phyloP scores from a whole-genome alignment of 30 jellyfish, hydroid and myxozoan species.

The Pelagia noctiluca region DNA sequence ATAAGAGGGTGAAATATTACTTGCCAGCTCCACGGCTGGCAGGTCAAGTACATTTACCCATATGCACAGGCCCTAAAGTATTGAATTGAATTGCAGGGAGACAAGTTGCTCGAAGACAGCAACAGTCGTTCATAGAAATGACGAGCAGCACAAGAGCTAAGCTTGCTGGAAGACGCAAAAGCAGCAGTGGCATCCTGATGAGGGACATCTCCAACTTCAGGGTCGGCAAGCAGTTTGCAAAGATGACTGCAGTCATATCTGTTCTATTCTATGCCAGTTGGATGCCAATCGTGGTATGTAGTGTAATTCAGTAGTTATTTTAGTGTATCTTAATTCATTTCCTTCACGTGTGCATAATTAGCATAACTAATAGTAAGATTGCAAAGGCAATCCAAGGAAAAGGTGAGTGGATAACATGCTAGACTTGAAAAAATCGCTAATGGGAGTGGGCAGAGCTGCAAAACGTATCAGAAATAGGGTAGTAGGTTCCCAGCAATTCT shows the following conservation, averaged over 20 bases:
- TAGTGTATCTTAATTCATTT: too few species aligned
- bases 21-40: not conserved
- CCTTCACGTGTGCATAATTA: too few species aligned
- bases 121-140: conserved; percentile 1
- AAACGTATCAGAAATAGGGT: too few species aligned
- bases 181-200: conserved; percentile 68
- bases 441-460: too few species aligned
- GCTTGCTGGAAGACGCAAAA: conserved; percentile 48
- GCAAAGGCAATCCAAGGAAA: too few species aligned
- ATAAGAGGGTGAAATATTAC: too few species aligned
- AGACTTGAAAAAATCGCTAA: too few species aligned
- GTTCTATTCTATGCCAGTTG: conserved; percentile 63
- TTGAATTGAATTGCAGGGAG: not conserved
- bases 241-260: conserved; percentile 56
- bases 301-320: too few species aligned
- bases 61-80: not conserved
- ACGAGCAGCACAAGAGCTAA: not conserved
- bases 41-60: not conserved
- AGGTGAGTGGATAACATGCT: too few species aligned
- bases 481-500: too few species aligned
- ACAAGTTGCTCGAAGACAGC: conserved; percentile 16
- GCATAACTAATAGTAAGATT: too few species aligned
- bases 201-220: conserved; percentile 42
- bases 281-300: conserved; percentile 83
- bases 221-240: conserved; percentile 45